phyloP scores from a whole-genome alignment of 2,113 vertebrate species.

The Cinclus mexicanus region DNA sequence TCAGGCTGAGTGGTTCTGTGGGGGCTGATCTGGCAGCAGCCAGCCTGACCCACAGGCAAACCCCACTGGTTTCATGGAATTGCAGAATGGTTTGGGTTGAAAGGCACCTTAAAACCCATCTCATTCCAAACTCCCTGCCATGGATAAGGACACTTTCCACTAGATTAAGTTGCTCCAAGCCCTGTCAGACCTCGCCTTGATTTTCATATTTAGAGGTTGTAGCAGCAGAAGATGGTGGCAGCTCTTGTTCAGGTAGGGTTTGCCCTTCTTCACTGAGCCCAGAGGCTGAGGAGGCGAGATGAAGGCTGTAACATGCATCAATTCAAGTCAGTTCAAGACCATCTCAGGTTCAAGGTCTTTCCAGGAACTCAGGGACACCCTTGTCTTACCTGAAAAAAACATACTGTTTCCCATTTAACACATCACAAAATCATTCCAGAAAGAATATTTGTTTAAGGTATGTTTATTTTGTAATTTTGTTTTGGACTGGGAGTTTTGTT shows the following conservation, averaged over 20 bases:
- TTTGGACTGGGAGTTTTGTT: not conserved
- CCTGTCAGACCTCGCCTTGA: not conserved
- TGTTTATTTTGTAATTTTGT: not conserved
- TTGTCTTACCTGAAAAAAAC: not conserved
- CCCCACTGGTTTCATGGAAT: too few relatives aligned
- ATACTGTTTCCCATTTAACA: not conserved
- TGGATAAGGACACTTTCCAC: not conserved
- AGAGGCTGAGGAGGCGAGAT: not conserved
- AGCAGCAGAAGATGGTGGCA: not conserved
- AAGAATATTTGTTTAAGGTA: not conserved
- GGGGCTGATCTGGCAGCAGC: not conserved
- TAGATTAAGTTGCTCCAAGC: not conserved
- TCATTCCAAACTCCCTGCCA: not conserved
- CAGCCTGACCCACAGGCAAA: not conserved
- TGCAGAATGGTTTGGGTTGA: not conserved
- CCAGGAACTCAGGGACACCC: not conserved
- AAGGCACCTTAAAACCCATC: too few relatives aligned
- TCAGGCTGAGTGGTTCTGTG: not conserved
- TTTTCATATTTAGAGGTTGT: not conserved
- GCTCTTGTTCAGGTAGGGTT: not conserved
- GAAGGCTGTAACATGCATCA: not conserved
- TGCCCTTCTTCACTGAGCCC: not conserved
- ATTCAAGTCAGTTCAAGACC: accelerated
- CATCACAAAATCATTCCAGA: not conserved
- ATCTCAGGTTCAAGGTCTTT: not conserved